Base-by-base conservation (phyloP, 2,797 vertebrate species). In the Hemitrygon akajei region DNA sequence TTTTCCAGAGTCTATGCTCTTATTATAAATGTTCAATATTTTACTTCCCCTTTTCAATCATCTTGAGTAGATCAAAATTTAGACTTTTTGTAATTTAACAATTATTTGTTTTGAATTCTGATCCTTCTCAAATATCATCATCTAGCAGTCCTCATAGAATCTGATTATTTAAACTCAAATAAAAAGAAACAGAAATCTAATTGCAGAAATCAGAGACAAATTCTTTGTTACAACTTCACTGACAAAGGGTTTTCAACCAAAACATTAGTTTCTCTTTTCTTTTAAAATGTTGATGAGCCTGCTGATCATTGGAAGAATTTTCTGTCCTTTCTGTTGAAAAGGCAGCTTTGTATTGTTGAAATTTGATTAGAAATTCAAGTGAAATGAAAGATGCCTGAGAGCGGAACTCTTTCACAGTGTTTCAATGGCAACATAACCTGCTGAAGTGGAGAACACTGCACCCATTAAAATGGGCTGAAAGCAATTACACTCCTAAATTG, bases 341-440 rank as follows among this genome's bases (percentile, higher is more conserved):
- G 86, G 60, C 86, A 66, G 60, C 86, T 89, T 89, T 89, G 86
- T 89, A 89, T 66, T 89, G 86, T 69, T 89, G 34, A 89, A 63
- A 20, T 89, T 89, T 69, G 60, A 89, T 89, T 66, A 63, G 86
- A 69, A 69, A 89, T 89, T 66, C 86, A 89, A 63, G 86, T 69
- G 86, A 69, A 89, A 89, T 34, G 18, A 69, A 89, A 89, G 86
- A 89, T 69, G 63, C 86, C 60, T 69, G 86, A 34, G 86, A 89
- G 82, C 82, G 60, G 82, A 86, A 63, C 4, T 58, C 12, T 2
- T 30, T 27, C 58, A 63, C 56, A 86, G 1, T 69, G 60, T 66
- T 60, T 66, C 86, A 89, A n/a, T 66, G 1, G 18, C 16, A 89
- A 37, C 66, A 34, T 22, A 69, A 60, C 1, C n/a, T 34, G 37